Conservation (phyloP, 1,140 invertebrate genomes). For the Drosophila nasuta region DNA sequence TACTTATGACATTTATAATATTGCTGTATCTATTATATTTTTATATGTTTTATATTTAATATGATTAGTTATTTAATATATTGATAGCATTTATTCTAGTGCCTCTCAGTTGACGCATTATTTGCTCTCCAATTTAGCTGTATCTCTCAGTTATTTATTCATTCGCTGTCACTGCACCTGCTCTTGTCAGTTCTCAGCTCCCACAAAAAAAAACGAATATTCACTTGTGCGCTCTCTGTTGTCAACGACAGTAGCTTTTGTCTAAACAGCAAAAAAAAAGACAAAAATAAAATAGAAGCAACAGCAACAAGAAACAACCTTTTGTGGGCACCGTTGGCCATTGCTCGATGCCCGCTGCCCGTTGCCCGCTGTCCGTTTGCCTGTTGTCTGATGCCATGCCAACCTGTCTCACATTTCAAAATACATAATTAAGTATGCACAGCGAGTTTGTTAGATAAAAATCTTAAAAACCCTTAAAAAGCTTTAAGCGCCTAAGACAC, state of each 20-base stretch:
- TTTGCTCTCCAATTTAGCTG: background rate
- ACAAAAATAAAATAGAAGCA: conserved; percentile 30
- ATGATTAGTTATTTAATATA: background rate
- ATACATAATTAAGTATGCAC: conserved; percentile 84
- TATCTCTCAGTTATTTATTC: background rate
- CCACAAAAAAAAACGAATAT: conserved; percentile 30
- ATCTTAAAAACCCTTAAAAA: conserved; percentile 84
- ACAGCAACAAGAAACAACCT: conserved; percentile 21
- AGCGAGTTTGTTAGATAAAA: conserved; percentile 83
- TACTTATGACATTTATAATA: no score
- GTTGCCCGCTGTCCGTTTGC: conserved; percentile 33
- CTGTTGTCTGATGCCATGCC: conserved; percentile 55
- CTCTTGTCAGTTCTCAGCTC: conserved; percentile 48
- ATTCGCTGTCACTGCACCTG: conserved; percentile 13
- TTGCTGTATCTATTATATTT: background rate
- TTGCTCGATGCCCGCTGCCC: conserved; percentile 43
- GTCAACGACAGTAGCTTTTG: conserved; percentile 76
- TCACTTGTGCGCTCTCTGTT: conserved; percentile 52
- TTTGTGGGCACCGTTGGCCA: conserved; percentile 37
- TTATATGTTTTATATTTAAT: background rate
- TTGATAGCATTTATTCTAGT: background rate
- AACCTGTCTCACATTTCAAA: conserved; percentile 83
- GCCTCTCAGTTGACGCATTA: background rate
- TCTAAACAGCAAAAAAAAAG: conserved; percentile 45
- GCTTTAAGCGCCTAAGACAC: conserved; percentile 82